Evolutionary conservation across 2,888 invertebrate species (phyloP).

Genomic region (Sphecodes monilicornis): DNA sequence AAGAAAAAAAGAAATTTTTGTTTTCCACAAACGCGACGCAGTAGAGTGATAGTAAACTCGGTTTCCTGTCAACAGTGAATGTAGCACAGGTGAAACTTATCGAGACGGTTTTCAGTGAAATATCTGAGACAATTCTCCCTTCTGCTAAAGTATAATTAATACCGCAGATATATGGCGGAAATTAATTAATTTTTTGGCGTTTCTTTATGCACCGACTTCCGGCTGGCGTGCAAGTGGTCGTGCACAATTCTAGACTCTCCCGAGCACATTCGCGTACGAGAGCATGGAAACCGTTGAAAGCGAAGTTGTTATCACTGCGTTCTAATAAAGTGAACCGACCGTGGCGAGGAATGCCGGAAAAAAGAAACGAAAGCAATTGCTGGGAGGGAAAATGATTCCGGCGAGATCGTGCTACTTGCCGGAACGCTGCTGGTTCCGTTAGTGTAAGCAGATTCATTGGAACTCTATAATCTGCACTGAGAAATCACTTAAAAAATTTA

Average conservation of each 20-base stretch:
- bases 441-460: slow-evolving; percentile 11
- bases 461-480: neutral
- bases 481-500: neutral
- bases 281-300: slow-evolving; percentile 15
- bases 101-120: too few relatives aligned
- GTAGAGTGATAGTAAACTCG: neutral
- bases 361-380: slow-evolving; percentile 32
- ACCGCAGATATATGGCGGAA: neutral
- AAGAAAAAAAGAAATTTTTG: too few relatives aligned
- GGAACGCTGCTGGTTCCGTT: neutral
- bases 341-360: slow-evolving; percentile 43
- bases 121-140: neutral
- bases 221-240: slow-evolving; percentile 14
- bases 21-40: too few relatives aligned
- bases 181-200: slow-evolving; percentile 1
- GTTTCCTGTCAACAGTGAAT: neutral
- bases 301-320: slow-evolving; percentile 24
- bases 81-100: neutral
- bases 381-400: slow-evolving; percentile 27
- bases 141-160: neutral
- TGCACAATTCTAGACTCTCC: slow-evolving; percentile 24
- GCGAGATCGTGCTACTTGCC: slow-evolving; percentile 17
- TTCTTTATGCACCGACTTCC: neutral
- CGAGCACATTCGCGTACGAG: slow-evolving; percentile 14
- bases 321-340: slow-evolving; percentile 35